phyloP scores from a whole-genome alignment of 2,888 invertebrate genomes.

The Euspilapteryx auroguttella region DNA sequence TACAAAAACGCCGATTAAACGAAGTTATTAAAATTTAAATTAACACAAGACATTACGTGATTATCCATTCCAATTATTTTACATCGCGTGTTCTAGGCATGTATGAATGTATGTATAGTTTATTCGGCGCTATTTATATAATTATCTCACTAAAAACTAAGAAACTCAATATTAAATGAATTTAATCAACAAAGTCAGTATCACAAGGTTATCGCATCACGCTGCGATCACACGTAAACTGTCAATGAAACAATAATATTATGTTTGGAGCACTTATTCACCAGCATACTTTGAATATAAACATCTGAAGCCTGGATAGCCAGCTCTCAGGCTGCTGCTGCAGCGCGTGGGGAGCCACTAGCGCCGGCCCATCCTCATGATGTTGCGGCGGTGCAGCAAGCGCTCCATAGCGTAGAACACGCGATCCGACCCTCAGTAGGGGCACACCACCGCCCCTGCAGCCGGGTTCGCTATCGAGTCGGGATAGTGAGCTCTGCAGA shows the following conservation, averaged over 20 bases:
- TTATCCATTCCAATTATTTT: too few species aligned
- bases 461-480: conserved; percentile 49
- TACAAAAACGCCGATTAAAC: conserved; percentile 41
- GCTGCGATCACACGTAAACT: neutral
- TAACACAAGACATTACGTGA: conserved; percentile 10
- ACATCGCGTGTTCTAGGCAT: conserved; percentile 54
- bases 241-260: neutral
- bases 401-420: conserved; percentile 59
- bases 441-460: conserved; percentile 65
- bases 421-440: conserved; percentile 61
- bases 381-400: conserved; percentile 47
- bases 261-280: too few species aligned
- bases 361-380: conserved; percentile 49
- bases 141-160: conserved; percentile 17
- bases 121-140: conserved; percentile 10
- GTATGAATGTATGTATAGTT: too few species aligned
- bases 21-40: conserved; percentile 18
- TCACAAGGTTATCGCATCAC: conserved; percentile 30
- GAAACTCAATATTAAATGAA: conserved; percentile 20
- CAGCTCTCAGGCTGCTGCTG: neutral
- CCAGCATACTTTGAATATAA: too few species aligned
- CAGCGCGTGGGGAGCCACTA: neutral
- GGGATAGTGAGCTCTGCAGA: conserved; percentile 70
- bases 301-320: neutral
- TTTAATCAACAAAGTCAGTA: conserved; percentile 22